phyloP scores from a whole-genome alignment of 2,113 vertebrate genomes.

The Dryoscopus gambensis region DNA sequence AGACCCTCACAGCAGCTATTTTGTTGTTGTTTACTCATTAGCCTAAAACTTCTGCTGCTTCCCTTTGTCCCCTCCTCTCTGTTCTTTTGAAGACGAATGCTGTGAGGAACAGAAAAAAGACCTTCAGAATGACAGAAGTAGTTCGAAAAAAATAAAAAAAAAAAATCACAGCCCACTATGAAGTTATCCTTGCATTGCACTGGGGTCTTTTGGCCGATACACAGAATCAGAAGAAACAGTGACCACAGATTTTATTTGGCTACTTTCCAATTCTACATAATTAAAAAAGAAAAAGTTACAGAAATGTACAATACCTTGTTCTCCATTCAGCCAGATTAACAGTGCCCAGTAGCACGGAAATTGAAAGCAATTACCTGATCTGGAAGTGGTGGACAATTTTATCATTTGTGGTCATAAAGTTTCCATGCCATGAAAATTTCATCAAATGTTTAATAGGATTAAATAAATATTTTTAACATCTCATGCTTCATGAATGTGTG shows the following conservation, averaged over 20 bases:
- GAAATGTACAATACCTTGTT: background rate
- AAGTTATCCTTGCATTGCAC: background rate
- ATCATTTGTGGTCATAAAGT: background rate
- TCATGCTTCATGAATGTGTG: background rate
- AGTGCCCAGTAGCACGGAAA: background rate
- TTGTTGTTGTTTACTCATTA: background rate
- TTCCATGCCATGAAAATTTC: background rate
- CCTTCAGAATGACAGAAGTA: background rate
- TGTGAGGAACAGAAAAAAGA: background rate
- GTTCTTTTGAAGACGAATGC: background rate
- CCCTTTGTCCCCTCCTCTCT: background rate
- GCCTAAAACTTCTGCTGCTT: background rate
- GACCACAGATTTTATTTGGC: background rate
- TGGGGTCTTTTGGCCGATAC: background rate
- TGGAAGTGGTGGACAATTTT: background rate
- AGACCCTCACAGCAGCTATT: fast-evolving
- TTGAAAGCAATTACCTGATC: background rate
- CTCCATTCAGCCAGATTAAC: background rate
- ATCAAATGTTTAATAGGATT: background rate
- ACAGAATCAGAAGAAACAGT: background rate
- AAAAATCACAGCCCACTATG: background rate
- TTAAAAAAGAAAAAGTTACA: background rate
- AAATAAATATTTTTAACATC: background rate
- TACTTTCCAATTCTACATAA: background rate
- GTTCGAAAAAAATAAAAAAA: background rate